These are phyloP conservation scores for Brenthis daphne DNA, from an alignment of 2,888 invertebrate genomes.

Conservation along the genomic window DNA sequence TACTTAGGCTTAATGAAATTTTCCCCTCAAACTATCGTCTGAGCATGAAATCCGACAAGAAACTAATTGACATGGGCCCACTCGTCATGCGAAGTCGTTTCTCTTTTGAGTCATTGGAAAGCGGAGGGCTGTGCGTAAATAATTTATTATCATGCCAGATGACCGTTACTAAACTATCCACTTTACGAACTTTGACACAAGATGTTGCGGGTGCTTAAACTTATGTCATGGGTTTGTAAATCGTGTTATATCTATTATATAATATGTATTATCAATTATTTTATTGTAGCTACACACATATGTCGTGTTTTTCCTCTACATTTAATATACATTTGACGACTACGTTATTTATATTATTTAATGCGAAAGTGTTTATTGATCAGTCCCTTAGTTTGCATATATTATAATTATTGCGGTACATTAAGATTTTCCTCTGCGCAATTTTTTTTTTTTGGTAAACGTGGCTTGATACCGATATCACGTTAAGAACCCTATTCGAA, in stretches of 20 bases:
- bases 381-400: no score
- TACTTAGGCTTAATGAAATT: conserved; percentile 1
- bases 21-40: conserved; percentile 18
- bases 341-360: no score
- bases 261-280: background rate
- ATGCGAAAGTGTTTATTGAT: no score
- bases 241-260: background rate
- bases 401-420: no score
- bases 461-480: no score
- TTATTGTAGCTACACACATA: background rate
- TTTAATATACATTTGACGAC: no score
- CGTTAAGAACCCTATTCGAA: no score
- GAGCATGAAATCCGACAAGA: conserved; percentile 44
- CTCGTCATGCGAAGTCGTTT: conserved; percentile 62
- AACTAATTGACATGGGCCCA: conserved; percentile 60
- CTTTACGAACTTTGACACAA: conserved; percentile 20
- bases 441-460: no score
- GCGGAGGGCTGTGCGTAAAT: conserved; percentile 52
- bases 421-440: no score
- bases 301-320: no score
- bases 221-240: conserved; percentile 6
- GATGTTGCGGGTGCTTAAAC: conserved; percentile 5
- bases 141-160: conserved; percentile 36
- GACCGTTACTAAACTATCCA: conserved; percentile 31
- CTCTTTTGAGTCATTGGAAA: conserved; percentile 68